A percentile compares a stretch with the other conserved stretches of the same genome.
Evolutionary conservation across 2,113 vertebrate species (phyloP).

Genomic region (Xerus inauris): DNA sequence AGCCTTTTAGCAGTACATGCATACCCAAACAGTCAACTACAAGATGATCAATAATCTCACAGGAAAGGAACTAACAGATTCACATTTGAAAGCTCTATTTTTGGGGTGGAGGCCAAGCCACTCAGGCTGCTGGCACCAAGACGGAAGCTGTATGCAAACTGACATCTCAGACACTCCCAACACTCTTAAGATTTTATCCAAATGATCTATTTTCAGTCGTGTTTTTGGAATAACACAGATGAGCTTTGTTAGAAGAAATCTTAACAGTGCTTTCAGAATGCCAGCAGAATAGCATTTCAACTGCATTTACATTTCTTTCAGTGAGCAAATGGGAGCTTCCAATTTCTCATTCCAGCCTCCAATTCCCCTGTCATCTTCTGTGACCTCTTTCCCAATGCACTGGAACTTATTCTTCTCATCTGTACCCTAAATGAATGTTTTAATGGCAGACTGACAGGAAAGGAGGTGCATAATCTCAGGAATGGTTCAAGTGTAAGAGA

Average conservation of each 20-base stretch:
- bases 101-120: conserved; percentile 71
- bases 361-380: not conserved
- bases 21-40: not conserved
- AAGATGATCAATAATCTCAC: conserved; percentile 37
- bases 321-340: conserved; percentile 39
- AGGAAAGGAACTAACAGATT: conserved; percentile 34
- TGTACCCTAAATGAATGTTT: not conserved
- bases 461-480: not conserved
- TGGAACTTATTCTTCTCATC: not conserved
- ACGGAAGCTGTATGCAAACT: conserved; percentile 76
- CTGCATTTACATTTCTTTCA: conserved; percentile 56
- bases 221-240: conserved; percentile 69
- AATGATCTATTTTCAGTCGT: conserved; percentile 75
- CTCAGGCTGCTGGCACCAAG: conserved; percentile 60
- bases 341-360: conserved; percentile 3
- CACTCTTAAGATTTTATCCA: conserved; percentile 72
- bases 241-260: conserved; percentile 65
- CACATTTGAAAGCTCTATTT: conserved; percentile 29
- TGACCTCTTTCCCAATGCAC: not conserved
- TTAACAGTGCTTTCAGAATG: conserved; percentile 58
- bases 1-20: conserved; percentile 7
- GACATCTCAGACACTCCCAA: conserved; percentile 73
- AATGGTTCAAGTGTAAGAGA: not conserved
- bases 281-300: conserved; percentile 57
- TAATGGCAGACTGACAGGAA: not conserved